Percentiles rank a stretch among this genome's conserved stretches.
Evolutionary conservation across 2,113 vertebrate species (phyloP).

Genomic region (Datnioides undecimradiatus): DNA sequence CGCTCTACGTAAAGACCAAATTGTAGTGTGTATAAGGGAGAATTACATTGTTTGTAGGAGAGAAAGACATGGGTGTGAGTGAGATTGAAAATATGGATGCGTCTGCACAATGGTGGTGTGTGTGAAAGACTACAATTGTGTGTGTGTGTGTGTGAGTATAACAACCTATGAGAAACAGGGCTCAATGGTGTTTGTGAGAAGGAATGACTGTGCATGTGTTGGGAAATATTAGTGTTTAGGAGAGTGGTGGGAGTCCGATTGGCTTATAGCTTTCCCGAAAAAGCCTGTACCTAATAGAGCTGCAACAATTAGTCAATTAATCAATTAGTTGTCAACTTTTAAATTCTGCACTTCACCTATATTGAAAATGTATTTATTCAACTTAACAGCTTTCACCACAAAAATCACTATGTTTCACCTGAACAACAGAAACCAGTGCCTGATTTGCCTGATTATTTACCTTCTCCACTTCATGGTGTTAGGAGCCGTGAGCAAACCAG

Average conservation of each 20-base stretch:
- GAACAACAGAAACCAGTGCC: background rate
- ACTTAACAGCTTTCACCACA: too few relatives aligned
- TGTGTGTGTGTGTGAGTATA: slow-evolving; percentile 8
- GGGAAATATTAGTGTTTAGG: background rate
- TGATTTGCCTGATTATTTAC: background rate
- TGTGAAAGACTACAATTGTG: background rate
- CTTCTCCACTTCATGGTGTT: background rate
- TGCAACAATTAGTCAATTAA: too few relatives aligned
- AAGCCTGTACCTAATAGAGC: background rate
- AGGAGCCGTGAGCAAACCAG: background rate
- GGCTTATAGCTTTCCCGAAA: background rate
- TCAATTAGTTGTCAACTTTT: too few relatives aligned
- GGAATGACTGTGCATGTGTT: background rate
- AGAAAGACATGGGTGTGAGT: slow-evolving; percentile 1
- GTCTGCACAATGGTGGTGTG: background rate
- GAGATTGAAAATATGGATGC: slow-evolving; percentile 3
- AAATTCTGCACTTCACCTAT: too few relatives aligned
- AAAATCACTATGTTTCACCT: background rate
- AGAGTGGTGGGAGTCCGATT: slow-evolving; percentile 16
- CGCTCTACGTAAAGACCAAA: background rate
- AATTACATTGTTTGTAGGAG: background rate
- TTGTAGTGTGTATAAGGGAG: background rate
- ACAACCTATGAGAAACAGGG: background rate
- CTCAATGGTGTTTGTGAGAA: slow-evolving; percentile 1
- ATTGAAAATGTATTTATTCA: too few relatives aligned